Conservation (phyloP, 2,113 vertebrate genomes). For the Xiphorhynchus elegans region DNA sequence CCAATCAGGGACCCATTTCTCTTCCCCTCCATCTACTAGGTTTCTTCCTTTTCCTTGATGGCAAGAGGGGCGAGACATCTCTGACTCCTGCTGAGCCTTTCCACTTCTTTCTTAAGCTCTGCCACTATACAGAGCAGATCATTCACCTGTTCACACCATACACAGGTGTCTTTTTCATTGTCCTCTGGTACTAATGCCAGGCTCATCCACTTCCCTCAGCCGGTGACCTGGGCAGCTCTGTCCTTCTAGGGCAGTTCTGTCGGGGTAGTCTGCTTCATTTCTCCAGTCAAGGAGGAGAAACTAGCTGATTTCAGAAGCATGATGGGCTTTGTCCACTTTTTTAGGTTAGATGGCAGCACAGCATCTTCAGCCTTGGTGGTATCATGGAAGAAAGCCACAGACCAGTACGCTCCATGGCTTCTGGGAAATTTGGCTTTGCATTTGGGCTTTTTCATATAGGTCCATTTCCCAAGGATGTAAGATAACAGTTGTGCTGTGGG, state of each 20-base stretch:
- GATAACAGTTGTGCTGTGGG: not conserved
- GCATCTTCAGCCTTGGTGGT: not conserved
- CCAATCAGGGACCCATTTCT: not conserved
- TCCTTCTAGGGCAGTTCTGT: not conserved
- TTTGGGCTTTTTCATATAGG: not conserved
- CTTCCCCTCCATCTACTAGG: not conserved
- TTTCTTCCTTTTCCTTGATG: not conserved
- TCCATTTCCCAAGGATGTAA: not conserved
- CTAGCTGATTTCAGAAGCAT: not conserved
- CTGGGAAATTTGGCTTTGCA: not conserved
- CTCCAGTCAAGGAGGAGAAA: not conserved
- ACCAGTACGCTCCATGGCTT: fast-evolving
- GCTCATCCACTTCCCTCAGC: not conserved
- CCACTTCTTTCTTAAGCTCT: not conserved
- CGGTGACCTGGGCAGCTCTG: not conserved
- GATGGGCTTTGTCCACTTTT: not conserved
- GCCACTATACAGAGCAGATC: not conserved
- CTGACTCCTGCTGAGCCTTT: not conserved
- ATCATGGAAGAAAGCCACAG: not conserved
- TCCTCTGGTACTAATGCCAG: not conserved
- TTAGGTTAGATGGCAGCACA: not conserved
- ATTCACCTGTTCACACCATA: not conserved
- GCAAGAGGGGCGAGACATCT: not conserved
- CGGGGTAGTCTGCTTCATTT: not conserved
- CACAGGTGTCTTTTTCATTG: not conserved